Evolutionary conservation across 2,888 invertebrate species (phyloP).

Genomic region (Lagria hirta): DNA sequence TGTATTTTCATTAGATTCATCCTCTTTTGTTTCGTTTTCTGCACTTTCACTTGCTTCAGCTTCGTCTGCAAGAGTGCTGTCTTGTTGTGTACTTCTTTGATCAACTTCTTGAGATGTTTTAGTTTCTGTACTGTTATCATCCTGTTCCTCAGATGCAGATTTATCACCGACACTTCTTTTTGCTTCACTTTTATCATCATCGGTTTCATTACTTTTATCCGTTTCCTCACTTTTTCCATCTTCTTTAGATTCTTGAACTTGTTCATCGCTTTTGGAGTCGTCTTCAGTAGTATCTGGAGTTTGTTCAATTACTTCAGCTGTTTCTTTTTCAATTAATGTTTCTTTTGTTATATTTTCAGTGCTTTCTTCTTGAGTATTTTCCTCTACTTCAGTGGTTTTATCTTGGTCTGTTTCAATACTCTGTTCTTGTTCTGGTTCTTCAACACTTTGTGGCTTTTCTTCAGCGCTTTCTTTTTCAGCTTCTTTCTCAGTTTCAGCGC

Average conservation of each 20-base stretch:
- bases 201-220: conserved; percentile 24
- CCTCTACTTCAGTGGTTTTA: conserved; percentile 24
- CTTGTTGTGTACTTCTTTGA: conserved; percentile 22
- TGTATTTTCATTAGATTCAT: conserved; percentile 30
- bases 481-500: conserved; percentile 14
- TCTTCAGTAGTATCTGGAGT: conserved; percentile 1
- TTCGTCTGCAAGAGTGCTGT: conserved; percentile 19
- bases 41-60: conserved; percentile 10
- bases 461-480: conserved; percentile 25
- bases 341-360: conserved; percentile 7
- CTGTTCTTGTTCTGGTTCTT: conserved; percentile 17
- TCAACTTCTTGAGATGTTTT: conserved; percentile 22
- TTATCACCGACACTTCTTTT: conserved; percentile 21
- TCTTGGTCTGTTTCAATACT: conserved; percentile 25
- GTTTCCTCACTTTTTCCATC: conserved; percentile 32
- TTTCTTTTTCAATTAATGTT: conserved; percentile 7
- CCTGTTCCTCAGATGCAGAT: conserved; percentile 10
- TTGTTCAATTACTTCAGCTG: conserved; percentile 13
- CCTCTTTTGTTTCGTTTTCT: conserved; percentile 26
- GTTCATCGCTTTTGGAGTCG: background rate
- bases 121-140: conserved; percentile 15
- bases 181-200: conserved; percentile 30
- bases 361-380: conserved; percentile 14
- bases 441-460: conserved; percentile 29
- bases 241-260: conserved; percentile 25